A percentile compares a stretch with the other conserved stretches of the same genome.
phyloP scores from a whole-genome alignment of 1,140 invertebrate genomes.

The Microplitis demolitor region DNA sequence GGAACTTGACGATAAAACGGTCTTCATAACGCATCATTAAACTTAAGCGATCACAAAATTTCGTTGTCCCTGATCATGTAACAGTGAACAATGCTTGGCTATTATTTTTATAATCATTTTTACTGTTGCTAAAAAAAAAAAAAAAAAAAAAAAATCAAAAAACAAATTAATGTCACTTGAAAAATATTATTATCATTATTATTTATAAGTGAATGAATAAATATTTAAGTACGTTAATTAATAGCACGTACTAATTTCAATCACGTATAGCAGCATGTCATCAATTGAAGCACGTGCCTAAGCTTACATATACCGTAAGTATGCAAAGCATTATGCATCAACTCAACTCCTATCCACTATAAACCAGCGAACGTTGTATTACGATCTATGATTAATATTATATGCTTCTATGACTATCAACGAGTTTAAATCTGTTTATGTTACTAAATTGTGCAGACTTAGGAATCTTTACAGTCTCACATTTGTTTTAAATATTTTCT shows the following conservation, averaged over 20 bases:
- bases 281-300: not conserved
- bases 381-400: not conserved
- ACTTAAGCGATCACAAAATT: not conserved
- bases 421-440: constrained; percentile 16
- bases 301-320: not conserved
- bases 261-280: constrained; percentile 1
- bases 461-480: not conserved
- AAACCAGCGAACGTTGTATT: not conserved
- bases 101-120: not conserved
- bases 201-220: not conserved
- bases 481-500: not conserved
- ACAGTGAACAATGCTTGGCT: not conserved
- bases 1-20: not conserved
- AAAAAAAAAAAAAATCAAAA: not conserved
- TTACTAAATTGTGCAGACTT: not conserved
- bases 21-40: constrained; percentile 11
- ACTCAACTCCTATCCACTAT: too few species aligned
- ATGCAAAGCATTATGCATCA: too few species aligned
- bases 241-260: constrained; percentile 11
- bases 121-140: not conserved
- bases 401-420: constrained; percentile 2
- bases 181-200: too few species aligned
- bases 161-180: not conserved
- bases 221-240: not conserved
- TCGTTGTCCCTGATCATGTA: not conserved